Evolutionary conservation across 2,888 invertebrate species (phyloP).

Genomic region (Mythimna vitellina): DNA sequence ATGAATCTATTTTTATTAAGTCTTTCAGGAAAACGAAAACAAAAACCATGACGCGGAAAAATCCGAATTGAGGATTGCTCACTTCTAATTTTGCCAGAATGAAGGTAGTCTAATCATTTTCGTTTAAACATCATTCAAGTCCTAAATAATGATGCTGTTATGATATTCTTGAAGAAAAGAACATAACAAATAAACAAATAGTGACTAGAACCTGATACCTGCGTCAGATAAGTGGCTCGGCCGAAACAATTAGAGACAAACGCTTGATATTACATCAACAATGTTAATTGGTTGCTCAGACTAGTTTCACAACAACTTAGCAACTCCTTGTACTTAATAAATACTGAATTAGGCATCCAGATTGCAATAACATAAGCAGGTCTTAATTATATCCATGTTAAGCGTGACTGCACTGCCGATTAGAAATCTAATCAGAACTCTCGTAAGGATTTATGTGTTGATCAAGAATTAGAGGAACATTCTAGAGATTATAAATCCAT

Average conservation of each 20-base stretch:
- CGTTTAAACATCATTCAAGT: background rate
- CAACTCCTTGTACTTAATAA: slow-evolving; percentile 30
- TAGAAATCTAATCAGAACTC: slow-evolving; percentile 54
- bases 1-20: background rate
- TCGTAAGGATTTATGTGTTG: slow-evolving; percentile 33
- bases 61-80: background rate
- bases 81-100: slow-evolving; percentile 11
- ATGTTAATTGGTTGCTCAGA: slow-evolving; percentile 36
- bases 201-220: slow-evolving; percentile 18
- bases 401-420: slow-evolving; percentile 33
- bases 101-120: slow-evolving; percentile 29
- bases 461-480: slow-evolving; percentile 41
- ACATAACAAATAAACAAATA: slow-evolving; percentile 43
- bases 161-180: slow-evolving; percentile 8
- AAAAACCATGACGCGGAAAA: slow-evolving; percentile 10
- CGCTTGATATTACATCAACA: slow-evolving; percentile 41
- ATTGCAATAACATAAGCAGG: slow-evolving; percentile 27
- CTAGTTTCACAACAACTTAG: slow-evolving; percentile 22
- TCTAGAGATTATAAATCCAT: slow-evolving; percentile 37
- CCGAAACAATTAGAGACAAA: slow-evolving; percentile 39
- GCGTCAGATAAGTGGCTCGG: slow-evolving; percentile 28
- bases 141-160: slow-evolving; percentile 4
- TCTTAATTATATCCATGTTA: slow-evolving; percentile 52
- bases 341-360: slow-evolving; percentile 39
- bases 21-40: slow-evolving; percentile 5